A percentile compares a stretch with the other conserved stretches of the same genome.
These are phyloP conservation scores for Plebejus melissa DNA, from an alignment of 2,888 invertebrate species.

Conservation along the genomic window DNA sequence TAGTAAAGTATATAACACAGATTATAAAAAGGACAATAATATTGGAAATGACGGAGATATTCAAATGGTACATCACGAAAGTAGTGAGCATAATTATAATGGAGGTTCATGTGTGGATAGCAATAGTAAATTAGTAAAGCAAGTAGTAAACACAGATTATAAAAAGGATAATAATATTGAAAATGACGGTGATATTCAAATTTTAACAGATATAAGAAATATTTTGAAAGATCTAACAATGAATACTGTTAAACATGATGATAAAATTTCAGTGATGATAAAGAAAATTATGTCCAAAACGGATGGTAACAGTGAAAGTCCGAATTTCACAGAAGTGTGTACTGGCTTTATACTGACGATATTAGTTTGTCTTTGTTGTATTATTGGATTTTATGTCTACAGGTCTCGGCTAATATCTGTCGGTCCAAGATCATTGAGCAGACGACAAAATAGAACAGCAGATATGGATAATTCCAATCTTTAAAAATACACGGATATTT, in stretches of 20 bases:
- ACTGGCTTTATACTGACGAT: background rate
- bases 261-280: too few species aligned
- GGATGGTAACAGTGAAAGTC: background rate
- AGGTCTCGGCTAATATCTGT: background rate
- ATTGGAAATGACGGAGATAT: background rate
- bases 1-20: background rate
- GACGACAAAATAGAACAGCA: background rate
- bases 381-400: background rate
- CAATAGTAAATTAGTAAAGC: background rate
- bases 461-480: background rate
- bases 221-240: slow-evolving; percentile 34
- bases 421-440: slow-evolving; percentile 1
- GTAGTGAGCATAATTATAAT: slow-evolving; percentile 43
- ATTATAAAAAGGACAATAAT: background rate
- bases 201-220: slow-evolving; percentile 41
- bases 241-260: background rate
- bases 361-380: background rate
- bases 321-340: background rate
- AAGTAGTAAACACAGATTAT: too few species aligned
- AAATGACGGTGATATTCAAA: background rate
- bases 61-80: slow-evolving; percentile 40
- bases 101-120: slow-evolving; percentile 45
- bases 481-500: background rate
- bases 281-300: too few species aligned
- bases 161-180: too few species aligned